Conservation (phyloP, 2,797 vertebrate species). For the Hoplostethus atlanticus region DNA sequence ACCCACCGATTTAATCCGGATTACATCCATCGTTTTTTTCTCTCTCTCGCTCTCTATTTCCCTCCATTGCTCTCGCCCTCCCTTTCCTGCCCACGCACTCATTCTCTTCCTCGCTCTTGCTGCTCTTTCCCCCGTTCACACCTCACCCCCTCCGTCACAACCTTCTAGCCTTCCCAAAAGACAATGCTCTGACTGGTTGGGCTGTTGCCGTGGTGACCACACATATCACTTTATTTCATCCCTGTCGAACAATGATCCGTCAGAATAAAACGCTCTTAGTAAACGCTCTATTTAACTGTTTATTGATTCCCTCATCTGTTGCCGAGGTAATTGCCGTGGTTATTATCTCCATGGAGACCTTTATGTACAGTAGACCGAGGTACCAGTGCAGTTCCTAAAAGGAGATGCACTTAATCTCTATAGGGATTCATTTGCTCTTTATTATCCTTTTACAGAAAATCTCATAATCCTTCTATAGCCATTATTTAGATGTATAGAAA, state of each 20-base stretch:
- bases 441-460: not conserved
- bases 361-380: not conserved
- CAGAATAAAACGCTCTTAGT: not conserved
- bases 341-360: conserved; percentile 45
- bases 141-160: conserved; percentile 39
- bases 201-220: conserved; percentile 63
- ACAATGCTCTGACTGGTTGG: conserved; percentile 25
- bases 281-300: conserved; percentile 39
- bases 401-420: not conserved
- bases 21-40: conserved; percentile 74
- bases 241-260: conserved; percentile 34
- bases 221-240: conserved; percentile 27
- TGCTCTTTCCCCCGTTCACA: conserved; percentile 59
- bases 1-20: conserved; percentile 80
- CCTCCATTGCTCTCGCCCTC: conserved; percentile 31
- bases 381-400: conserved; percentile 3
- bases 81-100: conserved; percentile 35
- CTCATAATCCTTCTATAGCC: not conserved
- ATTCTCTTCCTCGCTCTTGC: conserved; percentile 40
- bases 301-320: conserved; percentile 53
- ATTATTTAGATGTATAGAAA: not conserved
- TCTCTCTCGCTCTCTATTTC: conserved; percentile 55
- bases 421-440: not conserved
- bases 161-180: conserved; percentile 36
- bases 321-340: conserved; percentile 61